Evolutionary conservation across 2,113 vertebrate genomes (phyloP).

Genomic region (Saguinus midas): DNA sequence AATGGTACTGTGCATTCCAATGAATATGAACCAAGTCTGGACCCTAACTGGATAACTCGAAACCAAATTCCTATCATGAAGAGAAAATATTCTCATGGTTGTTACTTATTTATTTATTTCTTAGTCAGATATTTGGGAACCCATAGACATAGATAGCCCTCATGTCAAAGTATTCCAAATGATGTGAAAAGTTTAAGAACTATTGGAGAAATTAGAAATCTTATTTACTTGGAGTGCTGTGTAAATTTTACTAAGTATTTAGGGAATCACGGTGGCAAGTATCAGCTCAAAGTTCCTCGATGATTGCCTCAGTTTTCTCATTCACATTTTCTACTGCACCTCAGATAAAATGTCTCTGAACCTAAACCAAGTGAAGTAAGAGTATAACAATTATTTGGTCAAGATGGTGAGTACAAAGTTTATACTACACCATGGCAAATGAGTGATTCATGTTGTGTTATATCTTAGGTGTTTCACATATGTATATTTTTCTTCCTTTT

Average conservation of each 20-base stretch:
- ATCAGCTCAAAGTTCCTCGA: not conserved
- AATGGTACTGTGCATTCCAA: constrained; percentile 13
- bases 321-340: not conserved
- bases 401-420: not conserved
- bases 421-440: not conserved
- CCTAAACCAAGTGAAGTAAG: not conserved
- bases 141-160: not conserved
- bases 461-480: not conserved
- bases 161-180: constrained; percentile 5
- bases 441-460: not conserved
- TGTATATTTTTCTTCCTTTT: not conserved
- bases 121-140: constrained; percentile 19
- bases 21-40: constrained; percentile 3
- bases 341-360: not conserved
- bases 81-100: constrained; percentile 25
- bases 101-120: not conserved
- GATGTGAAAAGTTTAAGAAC: not conserved
- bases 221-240: not conserved
- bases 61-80: constrained; percentile 37
- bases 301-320: not conserved
- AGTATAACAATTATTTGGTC: not conserved
- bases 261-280: not conserved
- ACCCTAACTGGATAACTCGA: constrained; percentile 42
- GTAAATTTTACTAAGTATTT: not conserved
- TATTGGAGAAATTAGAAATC: constrained; percentile 21